Percentiles rank a stretch among this genome's conserved stretches.
Conservation (phyloP, 92 coral and sea anemone genomes). For the Porites lobata region DNA sequence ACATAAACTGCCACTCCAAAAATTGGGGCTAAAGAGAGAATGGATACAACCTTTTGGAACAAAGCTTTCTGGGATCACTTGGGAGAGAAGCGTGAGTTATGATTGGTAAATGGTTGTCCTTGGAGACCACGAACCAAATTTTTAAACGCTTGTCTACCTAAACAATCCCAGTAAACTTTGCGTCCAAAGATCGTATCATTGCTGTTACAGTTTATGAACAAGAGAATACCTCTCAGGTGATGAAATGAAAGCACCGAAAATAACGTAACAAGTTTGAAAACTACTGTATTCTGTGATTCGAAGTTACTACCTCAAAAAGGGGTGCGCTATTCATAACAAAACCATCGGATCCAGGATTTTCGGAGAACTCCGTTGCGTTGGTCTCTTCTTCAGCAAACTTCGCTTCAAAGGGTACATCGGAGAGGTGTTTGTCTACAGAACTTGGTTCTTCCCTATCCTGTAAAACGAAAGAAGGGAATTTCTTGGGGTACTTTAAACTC, state of each 20-base stretch:
- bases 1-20: too few relatives aligned
- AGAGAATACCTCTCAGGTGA: not conserved
- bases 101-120: too few relatives aligned
- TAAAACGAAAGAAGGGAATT: not conserved
- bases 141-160: too few relatives aligned
- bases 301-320: slow-evolving; percentile 77
- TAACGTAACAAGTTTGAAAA: not conserved
- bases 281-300: not conserved
- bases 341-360: slow-evolving; percentile 87
- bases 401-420: slow-evolving; percentile 86
- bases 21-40: too few relatives aligned
- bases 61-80: too few relatives aligned
- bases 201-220: too few relatives aligned
- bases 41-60: too few relatives aligned
- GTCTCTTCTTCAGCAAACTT: slow-evolving; percentile 87
- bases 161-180: too few relatives aligned
- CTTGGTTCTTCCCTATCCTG: slow-evolving; percentile 92
- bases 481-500: too few relatives aligned
- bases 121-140: too few relatives aligned
- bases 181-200: too few relatives aligned
- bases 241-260: not conserved
- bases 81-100: too few relatives aligned
- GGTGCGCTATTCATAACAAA: slow-evolving; percentile 91
- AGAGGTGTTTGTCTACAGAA: slow-evolving; percentile 69
- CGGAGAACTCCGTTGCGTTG: slow-evolving; percentile 69